Conservation (phyloP, 92 coral and sea anemone species). For the Bergia sp. region DNA sequence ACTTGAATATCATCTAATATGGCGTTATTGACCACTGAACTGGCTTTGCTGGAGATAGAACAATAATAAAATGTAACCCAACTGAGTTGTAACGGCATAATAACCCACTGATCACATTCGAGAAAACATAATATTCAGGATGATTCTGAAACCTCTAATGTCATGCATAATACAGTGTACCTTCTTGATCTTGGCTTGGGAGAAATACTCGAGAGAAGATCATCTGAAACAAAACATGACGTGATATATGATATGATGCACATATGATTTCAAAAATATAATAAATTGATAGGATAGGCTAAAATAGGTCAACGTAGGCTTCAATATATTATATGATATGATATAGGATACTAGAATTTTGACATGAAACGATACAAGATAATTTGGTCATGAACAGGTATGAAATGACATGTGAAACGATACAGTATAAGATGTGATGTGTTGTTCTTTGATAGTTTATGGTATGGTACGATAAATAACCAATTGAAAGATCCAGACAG, state of each 20-base stretch:
- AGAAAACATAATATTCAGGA: not conserved
- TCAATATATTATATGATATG: not conserved
- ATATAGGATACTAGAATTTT: no score
- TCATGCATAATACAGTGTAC: not conserved
- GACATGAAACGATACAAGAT: no score
- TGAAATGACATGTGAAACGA: no score
- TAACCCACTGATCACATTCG: no score
- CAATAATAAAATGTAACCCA: not conserved
- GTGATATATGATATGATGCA: not conserved
- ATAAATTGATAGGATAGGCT: not conserved
- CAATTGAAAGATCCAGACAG: no score
- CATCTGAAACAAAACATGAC: constrained; percentile 21
- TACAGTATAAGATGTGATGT: no score
- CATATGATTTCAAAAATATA: not conserved
- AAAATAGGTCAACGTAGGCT: no score
- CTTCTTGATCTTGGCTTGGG: constrained; percentile 37
- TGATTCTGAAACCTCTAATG: not conserved
- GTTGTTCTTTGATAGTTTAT: no score
- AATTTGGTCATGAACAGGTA: no score
- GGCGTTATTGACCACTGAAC: constrained; percentile 64
- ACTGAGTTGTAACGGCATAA: no score
- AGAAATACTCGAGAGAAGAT: constrained; percentile 23
- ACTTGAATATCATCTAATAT: constrained; percentile 88
- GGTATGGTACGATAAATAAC: no score
- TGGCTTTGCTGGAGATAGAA: constrained; percentile 55